Evolutionary conservation across 2,113 vertebrate species (phyloP), one percentile per base, ranked within the genome.

Genomic region (Passer montanus): DNA sequence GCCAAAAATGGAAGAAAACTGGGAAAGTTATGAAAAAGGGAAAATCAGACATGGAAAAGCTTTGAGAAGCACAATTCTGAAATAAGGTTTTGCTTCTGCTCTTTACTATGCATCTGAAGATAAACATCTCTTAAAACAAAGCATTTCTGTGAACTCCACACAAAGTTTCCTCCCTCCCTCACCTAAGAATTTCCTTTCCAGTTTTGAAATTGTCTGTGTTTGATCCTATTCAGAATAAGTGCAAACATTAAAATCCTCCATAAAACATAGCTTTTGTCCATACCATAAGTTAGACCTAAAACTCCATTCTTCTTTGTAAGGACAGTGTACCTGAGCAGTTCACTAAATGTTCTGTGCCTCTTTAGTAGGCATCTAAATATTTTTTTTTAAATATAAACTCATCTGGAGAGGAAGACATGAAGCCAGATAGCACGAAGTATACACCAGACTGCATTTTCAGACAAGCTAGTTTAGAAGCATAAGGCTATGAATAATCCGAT

Each of bases 401-500:
- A 76, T 11, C 44, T 37, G 18, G 26, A 66, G 43, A 66, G 23
- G 35, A 68, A 88, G 59, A 62, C 50, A 83, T 17, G 14, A 90
- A 92, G 47, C 20, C 46, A 62, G 67, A 50, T 58, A 95, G 37
- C 28, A 50, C 59, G 76, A 26, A 88, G 59, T 7, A 1, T 31
- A 63, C 44, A 90, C 31, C 52, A 80, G 72, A 63, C 39, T 63
- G 31, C 63, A 60, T 63, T 85, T 88, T 67, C 75, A 88, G 60
- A 77, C 35, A 80, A 84, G 17, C 35, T 59, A 90, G 15, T 70
- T 70, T 58, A 84, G 68, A 91, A 70, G n/a, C 90, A 90, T 30
- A 83, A 73, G 58, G 67, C 35, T 66, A 53, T 82, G 84, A 95
- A 94, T 79, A 95, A 93, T 55, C 50, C 50, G 28, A 83, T 41